phyloP scores from a whole-genome alignment of 2,797 vertebrate genomes.

The Lutjanus argentimaculatus region DNA sequence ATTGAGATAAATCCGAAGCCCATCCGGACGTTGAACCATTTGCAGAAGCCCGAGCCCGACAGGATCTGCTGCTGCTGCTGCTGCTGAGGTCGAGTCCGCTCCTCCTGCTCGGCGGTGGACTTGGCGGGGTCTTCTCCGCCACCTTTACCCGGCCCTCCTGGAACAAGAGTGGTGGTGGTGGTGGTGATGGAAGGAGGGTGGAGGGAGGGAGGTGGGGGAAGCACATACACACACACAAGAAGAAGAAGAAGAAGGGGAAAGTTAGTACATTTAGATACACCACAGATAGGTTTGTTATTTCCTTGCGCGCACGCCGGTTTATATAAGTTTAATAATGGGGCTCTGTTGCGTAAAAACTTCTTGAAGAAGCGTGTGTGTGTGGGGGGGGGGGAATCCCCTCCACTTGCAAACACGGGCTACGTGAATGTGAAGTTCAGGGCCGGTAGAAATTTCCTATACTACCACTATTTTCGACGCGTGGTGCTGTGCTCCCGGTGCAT shows the following conservation, averaged over 20 bases:
- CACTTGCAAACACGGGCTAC: slow-evolving; percentile 32
- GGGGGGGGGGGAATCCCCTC: slow-evolving; percentile 72
- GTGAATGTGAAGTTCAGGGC: slow-evolving; percentile 74
- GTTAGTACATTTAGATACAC: too few species aligned
- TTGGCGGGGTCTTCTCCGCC: slow-evolving; percentile 91
- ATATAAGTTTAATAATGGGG: too few species aligned
- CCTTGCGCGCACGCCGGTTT: too few species aligned
- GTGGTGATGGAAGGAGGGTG: neutral
- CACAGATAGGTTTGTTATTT: too few species aligned
- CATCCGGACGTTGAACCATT: slow-evolving; percentile 99
- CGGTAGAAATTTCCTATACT: slow-evolving; percentile 63
- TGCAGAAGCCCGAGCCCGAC: slow-evolving; percentile 96
- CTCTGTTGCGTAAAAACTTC: slow-evolving; percentile 6
- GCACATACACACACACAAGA: neutral
- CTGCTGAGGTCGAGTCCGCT: slow-evolving; percentile 88
- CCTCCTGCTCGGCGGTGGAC: slow-evolving; percentile 91
- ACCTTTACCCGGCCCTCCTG: slow-evolving; percentile 97
- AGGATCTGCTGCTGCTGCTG: slow-evolving; percentile 72
- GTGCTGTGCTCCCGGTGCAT: slow-evolving; percentile 46
- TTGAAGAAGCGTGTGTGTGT: slow-evolving; percentile 28
- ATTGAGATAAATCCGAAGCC: slow-evolving; percentile 99
- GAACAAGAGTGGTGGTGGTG: slow-evolving; percentile 41
- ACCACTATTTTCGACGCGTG: slow-evolving; percentile 45
- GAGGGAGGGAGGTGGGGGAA: neutral
- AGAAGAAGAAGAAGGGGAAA: neutral